These are phyloP conservation scores for Tetranychus urticae DNA, from an alignment of 1,140 invertebrate species.

Conservation along the genomic window DNA sequence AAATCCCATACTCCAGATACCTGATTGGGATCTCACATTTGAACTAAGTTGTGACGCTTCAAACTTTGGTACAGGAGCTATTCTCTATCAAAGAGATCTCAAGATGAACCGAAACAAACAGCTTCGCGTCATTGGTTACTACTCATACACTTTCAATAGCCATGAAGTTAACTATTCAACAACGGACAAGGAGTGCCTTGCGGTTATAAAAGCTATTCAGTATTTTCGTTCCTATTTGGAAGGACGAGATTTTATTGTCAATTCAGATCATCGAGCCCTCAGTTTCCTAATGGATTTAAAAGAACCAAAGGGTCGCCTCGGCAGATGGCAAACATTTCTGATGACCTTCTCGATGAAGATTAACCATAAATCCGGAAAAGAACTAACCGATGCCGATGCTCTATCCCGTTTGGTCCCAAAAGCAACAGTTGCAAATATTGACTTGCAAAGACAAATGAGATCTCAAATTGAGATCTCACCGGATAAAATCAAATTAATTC, in stretches of 20 bases:
- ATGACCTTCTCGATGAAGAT: neutral
- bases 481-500: neutral
- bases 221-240: constrained; percentile 16
- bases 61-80: constrained; percentile 7
- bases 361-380: neutral
- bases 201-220: constrained; percentile 20
- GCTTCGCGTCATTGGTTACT: constrained; percentile 14
- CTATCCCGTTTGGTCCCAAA: neutral
- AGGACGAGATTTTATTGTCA: neutral
- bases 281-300: neutral
- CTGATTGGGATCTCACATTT: constrained; percentile 5
- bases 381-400: neutral
- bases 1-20: neutral
- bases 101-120: constrained; percentile 3
- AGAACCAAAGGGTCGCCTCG: neutral
- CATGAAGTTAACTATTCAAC: constrained; percentile 21
- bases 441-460: neutral
- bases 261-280: neutral
- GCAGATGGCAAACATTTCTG: neutral
- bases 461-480: neutral
- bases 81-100: constrained; percentile 3
- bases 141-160: constrained; percentile 17
- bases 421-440: neutral
- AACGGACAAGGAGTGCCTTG: constrained; percentile 21
- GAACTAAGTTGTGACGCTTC: constrained; percentile 10